These are phyloP conservation scores for Pelvicachromis taeniatus DNA, from an alignment of 2,113 vertebrate species.

Conservation along the genomic window DNA sequence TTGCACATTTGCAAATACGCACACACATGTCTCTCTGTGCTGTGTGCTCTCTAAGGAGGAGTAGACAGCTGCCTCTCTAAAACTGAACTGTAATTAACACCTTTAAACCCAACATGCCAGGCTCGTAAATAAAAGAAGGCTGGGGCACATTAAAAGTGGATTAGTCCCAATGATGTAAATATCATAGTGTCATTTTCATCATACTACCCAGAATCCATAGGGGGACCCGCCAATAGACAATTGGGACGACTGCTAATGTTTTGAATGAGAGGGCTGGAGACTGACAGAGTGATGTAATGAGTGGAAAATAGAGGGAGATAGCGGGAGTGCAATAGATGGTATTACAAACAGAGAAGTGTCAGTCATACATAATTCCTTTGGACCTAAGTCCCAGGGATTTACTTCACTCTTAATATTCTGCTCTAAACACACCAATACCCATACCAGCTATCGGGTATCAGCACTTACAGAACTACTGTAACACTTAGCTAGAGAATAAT, in stretches of 20 bases:
- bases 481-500: not conserved
- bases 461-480: not conserved
- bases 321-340: not conserved
- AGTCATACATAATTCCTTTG: constrained; percentile 24
- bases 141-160: constrained; percentile 53
- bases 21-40: not conserved
- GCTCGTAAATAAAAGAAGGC: constrained; percentile 60
- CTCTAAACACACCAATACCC: not conserved
- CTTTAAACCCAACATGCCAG: constrained; percentile 62
- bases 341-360: constrained; percentile 14
- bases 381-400: constrained; percentile 11
- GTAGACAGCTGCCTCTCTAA: constrained; percentile 64
- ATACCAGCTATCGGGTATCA: not conserved
- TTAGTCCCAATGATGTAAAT: constrained; percentile 60
- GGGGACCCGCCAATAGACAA: constrained; percentile 33
- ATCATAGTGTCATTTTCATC: constrained; percentile 53
- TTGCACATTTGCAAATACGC: not conserved
- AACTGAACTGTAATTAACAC: constrained; percentile 62
- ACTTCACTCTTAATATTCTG: not conserved
- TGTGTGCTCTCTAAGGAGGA: not conserved
- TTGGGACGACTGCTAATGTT: constrained; percentile 18
- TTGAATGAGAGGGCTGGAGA: not conserved
- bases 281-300: not conserved
- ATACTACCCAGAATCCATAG: constrained; percentile 19
- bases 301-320: not conserved